These are phyloP conservation scores for Cinclus mexicanus DNA, from an alignment of 2,113 vertebrate species.

Conservation along the genomic window DNA sequence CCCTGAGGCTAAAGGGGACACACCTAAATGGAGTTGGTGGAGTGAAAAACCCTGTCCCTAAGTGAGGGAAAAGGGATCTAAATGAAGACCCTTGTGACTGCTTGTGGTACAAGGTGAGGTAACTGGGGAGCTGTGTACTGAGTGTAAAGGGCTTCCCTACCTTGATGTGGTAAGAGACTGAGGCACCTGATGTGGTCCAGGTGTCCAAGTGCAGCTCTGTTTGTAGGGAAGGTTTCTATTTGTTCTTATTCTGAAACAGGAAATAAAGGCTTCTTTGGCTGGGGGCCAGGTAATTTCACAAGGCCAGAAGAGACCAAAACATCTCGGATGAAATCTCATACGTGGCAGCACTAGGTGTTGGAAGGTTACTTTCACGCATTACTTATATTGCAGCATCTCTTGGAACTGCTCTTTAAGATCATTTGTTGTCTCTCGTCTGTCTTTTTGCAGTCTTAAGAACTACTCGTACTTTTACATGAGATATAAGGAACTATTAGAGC, in stretches of 20 bases:
- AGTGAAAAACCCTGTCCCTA: background rate
- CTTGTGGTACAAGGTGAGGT: background rate
- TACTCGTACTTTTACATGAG: background rate
- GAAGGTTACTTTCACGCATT: background rate
- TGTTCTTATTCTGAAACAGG: background rate
- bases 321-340: background rate
- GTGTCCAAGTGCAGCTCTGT: background rate
- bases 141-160: background rate
- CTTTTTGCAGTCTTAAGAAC: background rate
- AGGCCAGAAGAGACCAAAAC: background rate
- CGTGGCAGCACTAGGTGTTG: background rate
- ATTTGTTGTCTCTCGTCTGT: background rate
- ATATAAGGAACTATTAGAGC: background rate
- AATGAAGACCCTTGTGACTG: background rate
- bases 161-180: accelerated
- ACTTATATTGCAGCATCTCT: background rate
- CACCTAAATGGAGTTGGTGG: background rate
- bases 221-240: background rate
- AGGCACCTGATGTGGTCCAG: background rate
- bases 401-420: background rate
- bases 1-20: accelerated
- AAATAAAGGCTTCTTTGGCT: background rate
- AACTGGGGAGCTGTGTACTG: background rate
- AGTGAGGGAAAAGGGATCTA: background rate
- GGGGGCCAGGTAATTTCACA: background rate